Evolutionary conservation across 2,113 vertebrate species (phyloP).

Genomic region (Polyodon spathula): DNA sequence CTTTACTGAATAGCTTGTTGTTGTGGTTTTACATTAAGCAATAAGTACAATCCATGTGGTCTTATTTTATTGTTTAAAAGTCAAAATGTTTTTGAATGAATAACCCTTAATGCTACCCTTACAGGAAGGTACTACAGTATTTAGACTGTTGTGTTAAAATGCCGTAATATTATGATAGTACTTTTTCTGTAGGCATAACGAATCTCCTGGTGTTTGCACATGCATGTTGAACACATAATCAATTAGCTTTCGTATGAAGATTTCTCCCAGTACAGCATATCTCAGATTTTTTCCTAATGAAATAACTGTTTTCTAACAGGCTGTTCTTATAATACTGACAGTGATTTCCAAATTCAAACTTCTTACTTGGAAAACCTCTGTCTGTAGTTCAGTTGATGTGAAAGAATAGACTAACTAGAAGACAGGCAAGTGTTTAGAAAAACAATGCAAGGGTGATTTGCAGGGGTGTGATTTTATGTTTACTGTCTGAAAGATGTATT

Average conservation of each 20-base stretch:
- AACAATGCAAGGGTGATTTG: no score
- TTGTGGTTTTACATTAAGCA: no score
- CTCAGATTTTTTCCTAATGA: slow-evolving; percentile 18
- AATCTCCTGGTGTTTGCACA: slow-evolving; percentile 14
- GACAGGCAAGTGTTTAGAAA: background rate
- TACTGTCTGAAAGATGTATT: no score
- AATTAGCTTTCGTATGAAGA: slow-evolving; percentile 15
- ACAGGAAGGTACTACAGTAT: no score
- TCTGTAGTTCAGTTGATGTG: background rate
- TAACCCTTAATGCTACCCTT: no score
- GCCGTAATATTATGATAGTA: background rate
- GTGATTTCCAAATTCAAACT: background rate
- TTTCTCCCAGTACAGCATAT: slow-evolving; percentile 15
- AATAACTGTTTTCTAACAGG: background rate
- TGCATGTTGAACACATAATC: slow-evolving; percentile 13
- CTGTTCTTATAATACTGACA: slow-evolving; percentile 9
- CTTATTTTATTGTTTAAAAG: no score
- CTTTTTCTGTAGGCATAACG: background rate
- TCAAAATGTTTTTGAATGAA: no score
- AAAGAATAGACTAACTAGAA: background rate
- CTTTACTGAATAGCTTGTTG: no score
- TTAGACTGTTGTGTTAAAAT: background rate
- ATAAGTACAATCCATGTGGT: no score
- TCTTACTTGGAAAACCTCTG: slow-evolving; percentile 3
- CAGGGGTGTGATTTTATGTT: no score